These are phyloP conservation scores for Scaptomyza parva DNA, from an alignment of 2,888 invertebrate genomes.

Conservation along the genomic window DNA sequence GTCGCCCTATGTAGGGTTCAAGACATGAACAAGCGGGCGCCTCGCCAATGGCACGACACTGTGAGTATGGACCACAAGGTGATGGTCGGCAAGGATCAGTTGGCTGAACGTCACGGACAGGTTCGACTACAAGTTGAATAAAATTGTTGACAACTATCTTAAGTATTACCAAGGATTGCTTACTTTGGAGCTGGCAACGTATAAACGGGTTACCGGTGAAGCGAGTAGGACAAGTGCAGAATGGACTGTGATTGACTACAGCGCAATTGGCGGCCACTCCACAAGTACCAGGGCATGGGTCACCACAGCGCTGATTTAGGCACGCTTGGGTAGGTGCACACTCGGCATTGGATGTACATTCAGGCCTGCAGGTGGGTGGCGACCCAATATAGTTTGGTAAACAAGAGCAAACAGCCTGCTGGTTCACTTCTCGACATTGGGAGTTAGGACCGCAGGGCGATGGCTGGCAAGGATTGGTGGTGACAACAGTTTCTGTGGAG, in stretches of 20 bases:
- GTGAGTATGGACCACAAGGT: constrained; percentile 92
- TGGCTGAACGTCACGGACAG: constrained; percentile 84
- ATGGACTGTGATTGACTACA: constrained; percentile 92
- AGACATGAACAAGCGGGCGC: constrained; percentile 91
- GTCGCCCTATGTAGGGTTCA: constrained; percentile 88
- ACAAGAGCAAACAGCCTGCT: constrained; percentile 90
- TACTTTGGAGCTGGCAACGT: constrained; percentile 87
- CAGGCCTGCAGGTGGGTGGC: constrained; percentile 92
- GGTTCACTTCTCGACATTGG: constrained; percentile 90
- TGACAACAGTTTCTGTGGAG: constrained; percentile 80
- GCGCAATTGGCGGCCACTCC: constrained; percentile 90
- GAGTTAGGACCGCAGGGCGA: constrained; percentile 93
- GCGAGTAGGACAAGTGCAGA: constrained; percentile 89
- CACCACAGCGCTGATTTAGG: constrained; percentile 91
- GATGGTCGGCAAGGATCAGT: constrained; percentile 91
- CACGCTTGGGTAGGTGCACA: constrained; percentile 91
- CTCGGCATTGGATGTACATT: constrained; percentile 91
- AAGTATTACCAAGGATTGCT: constrained; percentile 36
- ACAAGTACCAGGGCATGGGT: constrained; percentile 94
- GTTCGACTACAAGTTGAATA: constrained; percentile 82
- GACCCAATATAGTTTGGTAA: constrained; percentile 89
- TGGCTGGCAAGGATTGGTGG: constrained; percentile 88
- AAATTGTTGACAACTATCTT: not conserved
- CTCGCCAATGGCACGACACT: constrained; percentile 89
- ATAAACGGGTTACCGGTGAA: constrained; percentile 92